phyloP scores from a whole-genome alignment of 2,797 vertebrate genomes.

The Halcyon leucocephala region DNA sequence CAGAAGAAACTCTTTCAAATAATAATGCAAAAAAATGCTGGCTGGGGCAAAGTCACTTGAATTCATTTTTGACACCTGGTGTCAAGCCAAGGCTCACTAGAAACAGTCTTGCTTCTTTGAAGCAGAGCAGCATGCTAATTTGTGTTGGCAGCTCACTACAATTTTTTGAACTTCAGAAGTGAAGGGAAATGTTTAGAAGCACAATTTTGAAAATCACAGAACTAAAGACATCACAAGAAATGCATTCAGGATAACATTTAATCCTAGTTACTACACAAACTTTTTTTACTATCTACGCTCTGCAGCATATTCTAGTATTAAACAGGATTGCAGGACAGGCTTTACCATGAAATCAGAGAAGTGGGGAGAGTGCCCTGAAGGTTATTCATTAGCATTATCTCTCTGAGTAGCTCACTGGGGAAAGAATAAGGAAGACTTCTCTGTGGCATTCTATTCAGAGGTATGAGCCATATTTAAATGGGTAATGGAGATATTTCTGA shows the following conservation, averaged over 20 bases:
- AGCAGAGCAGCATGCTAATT: conserved; percentile 13
- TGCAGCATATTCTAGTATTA: neutral
- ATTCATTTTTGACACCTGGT: conserved; percentile 14
- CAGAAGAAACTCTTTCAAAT: neutral
- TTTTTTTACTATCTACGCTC: neutral
- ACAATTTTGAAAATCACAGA: neutral
- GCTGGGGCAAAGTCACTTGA: neutral
- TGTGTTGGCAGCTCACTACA: neutral
- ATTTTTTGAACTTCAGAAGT: neutral
- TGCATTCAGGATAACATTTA: neutral
- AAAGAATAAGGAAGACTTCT: neutral
- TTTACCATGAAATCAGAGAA: conserved; percentile 34
- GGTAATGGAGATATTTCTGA: neutral
- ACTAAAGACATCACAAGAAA: neutral
- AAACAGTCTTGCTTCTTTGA: conserved; percentile 26
- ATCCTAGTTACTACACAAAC: neutral
- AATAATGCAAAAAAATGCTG: neutral
- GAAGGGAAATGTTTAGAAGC: neutral
- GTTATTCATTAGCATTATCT: conserved; percentile 49
- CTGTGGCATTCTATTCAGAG: conserved; percentile 1
- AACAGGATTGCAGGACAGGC: conserved; percentile 37
- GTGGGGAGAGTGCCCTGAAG: conserved; percentile 9
- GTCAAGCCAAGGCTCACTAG: neutral
- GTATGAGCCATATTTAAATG: neutral
- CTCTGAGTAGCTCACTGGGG: neutral